Base-by-base conservation (phyloP, 2,888 invertebrate species). In the Cetonia aurata region DNA sequence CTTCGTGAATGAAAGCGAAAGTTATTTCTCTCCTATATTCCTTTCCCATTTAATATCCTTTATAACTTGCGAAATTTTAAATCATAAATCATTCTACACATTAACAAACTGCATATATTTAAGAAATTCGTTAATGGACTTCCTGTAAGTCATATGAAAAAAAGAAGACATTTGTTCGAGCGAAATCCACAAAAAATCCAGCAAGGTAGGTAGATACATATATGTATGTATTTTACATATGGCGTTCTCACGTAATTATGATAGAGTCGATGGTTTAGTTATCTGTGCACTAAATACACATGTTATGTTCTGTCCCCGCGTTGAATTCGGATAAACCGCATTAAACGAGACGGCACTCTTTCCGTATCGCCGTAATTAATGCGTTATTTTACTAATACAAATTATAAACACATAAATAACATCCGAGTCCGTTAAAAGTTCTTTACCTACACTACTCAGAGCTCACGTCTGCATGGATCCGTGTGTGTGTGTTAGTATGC, bases 351-450 rank as follows among this genome's bases (percentile, higher is more conserved):
- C 56, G 37, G 41, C 17, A 31, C 4, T 17, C 56, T 56, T 56
- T 15, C 9, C 56, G 17, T 56, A 56, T 37, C 37, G 13, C 37
- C 3, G 17, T 62, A 62, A 62, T 62, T 62, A 62, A 62, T 48
- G 33, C 25, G 44, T 46, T 50, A 62, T 48, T 62, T 62, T 19
- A 62, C 48, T 62, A 62, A 48, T 62, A 62, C 62, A 62, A 62
- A 62, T 62, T 62, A 62, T 62, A 62, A 62, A 46, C 62, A 31
- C 48, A 46, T 62, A 62, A 60, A 62, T 62, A 62, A 62, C 62
- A 31, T 56, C 56, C 25, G 25, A 25, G 25, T 25, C 25, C 25
- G 25, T 25, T 25, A 25, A 25, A 25, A 25, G 25, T 25, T 25
- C 25, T 25, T 25, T 25, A 25, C 25, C 25, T 25, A 25, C 25